phyloP scores from a whole-genome alignment of 2,797 vertebrate species.

The Eospalax fontanierii region DNA sequence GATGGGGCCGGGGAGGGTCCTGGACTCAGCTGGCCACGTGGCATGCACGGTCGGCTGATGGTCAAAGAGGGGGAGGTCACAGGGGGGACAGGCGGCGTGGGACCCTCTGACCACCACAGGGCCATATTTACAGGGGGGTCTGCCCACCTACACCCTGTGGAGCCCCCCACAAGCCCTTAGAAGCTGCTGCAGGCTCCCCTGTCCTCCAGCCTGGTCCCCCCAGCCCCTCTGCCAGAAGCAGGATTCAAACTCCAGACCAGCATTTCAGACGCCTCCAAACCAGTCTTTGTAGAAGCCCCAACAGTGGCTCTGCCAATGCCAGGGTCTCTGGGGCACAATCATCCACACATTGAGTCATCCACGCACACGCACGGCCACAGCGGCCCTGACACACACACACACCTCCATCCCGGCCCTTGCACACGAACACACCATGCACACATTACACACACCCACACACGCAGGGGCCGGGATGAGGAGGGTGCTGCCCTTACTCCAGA shows the following conservation, averaged over 20 bases:
- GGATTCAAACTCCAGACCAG: constrained; percentile 57
- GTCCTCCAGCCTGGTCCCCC: not conserved
- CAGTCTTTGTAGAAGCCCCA: constrained; percentile 57
- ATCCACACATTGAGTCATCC: constrained; percentile 51
- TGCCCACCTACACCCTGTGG: constrained; percentile 15
- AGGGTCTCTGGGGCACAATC: constrained; percentile 36
- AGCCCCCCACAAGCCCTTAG: constrained; percentile 70
- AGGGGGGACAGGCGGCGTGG: constrained; percentile 58
- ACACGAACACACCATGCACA: constrained; percentile 81
- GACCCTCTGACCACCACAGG: constrained; percentile 74
- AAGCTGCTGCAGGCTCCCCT: constrained; percentile 27
- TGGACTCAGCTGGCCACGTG: constrained; percentile 84
- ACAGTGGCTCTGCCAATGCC: constrained; percentile 66
- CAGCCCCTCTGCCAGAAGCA: not conserved
- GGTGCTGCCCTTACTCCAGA: constrained; percentile 17
- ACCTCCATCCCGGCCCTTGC: constrained; percentile 60
- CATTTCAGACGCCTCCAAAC: constrained; percentile 48
- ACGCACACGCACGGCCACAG: constrained; percentile 52
- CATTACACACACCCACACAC: constrained; percentile 70
- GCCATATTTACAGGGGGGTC: constrained; percentile 83
- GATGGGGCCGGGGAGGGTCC: constrained; percentile 73
- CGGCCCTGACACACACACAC: constrained; percentile 62
- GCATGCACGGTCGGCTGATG: constrained; percentile 88
- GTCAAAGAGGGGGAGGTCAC: constrained; percentile 79
- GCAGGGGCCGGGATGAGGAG: constrained; percentile 37